phyloP scores from a whole-genome alignment of 2,113 vertebrate species.

The Meriones unguiculatus region DNA sequence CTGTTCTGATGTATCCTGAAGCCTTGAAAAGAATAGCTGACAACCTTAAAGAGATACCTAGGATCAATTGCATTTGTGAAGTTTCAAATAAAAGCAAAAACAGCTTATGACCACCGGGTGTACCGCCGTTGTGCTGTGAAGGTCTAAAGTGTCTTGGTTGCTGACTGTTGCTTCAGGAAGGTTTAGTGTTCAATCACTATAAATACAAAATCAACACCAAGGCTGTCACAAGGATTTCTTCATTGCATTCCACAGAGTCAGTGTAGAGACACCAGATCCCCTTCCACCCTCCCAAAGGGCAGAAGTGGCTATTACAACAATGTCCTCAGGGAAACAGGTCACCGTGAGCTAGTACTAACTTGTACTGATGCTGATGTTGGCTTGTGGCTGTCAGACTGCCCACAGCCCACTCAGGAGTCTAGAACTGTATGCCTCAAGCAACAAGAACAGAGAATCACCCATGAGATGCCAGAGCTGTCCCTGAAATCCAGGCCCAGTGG shows the following conservation, averaged over 20 bases:
- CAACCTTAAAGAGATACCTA: not conserved
- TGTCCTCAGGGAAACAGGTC: not conserved
- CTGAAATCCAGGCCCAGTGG: not conserved
- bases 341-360: fast-evolving
- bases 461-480: fast-evolving
- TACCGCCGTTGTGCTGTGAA: not conserved
- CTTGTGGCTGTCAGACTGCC: not conserved
- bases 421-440: not conserved
- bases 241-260: not conserved
- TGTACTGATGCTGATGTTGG: not conserved
- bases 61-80: too few species aligned
- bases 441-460: too few species aligned
- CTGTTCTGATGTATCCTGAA: not conserved
- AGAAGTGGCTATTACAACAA: too few species aligned
- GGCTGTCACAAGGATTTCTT: fast-evolving
- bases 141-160: not conserved
- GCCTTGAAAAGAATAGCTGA: not conserved
- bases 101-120: not conserved
- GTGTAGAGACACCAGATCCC: not conserved
- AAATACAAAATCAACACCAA: too few species aligned
- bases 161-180: not conserved
- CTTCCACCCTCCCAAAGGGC: fast-evolving
- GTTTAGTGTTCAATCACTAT: fast-evolving
- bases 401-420: too few species aligned
- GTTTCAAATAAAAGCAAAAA: not conserved